Base-by-base conservation (phyloP, 1,140 invertebrate species). In the Meloidogyne floridensis region DNA sequence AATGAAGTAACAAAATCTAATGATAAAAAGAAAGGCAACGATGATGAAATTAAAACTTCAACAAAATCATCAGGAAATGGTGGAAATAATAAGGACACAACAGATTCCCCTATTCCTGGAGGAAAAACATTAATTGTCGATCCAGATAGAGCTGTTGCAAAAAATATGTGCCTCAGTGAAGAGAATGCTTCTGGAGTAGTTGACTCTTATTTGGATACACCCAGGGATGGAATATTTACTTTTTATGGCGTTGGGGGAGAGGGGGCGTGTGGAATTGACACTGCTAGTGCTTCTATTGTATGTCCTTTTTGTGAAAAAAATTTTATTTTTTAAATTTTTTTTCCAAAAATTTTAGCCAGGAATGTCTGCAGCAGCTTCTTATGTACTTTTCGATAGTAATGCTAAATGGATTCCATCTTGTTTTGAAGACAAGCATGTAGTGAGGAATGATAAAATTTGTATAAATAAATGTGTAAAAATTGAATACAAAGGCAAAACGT, bases 401-500 rank as follows among this genome's bases (percentile, higher is more conserved):
- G 81, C 47, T 5, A 54, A 84, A 53, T 82, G 81, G 81, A 71
- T 74, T 7, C 18, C 70, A 2, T 82, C 81, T 9, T 56, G 59
- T 59, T 54, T 74, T 7, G 8, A 11, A 13, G 81, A 84, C 81
- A 32, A 32, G 32, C 65, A 69, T 6, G 82, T 9, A 15, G 53
- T 82, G 32, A 2, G 65, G 18, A 72, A 82, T 75, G 81, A 82
- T 32, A 83, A 83, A n/a, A 56, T 82, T 15, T 77, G 75, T 43
- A 13, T 15, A 15, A 47, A 69, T 32, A 82, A 85, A 13, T 82
- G 81, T 42, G 59, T 84, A 6, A 83, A 85, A 69, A 79, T 85
- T 42, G 81, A 82, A 32, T 82, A 82, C 81, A 80, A 82, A n/a
- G 82, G 81, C 3, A 84, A 78, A 43, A 82, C 80, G 81, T 82